Evolutionary conservation across 2,113 vertebrate genomes (phyloP).

Genomic region (Falco punctatus): DNA sequence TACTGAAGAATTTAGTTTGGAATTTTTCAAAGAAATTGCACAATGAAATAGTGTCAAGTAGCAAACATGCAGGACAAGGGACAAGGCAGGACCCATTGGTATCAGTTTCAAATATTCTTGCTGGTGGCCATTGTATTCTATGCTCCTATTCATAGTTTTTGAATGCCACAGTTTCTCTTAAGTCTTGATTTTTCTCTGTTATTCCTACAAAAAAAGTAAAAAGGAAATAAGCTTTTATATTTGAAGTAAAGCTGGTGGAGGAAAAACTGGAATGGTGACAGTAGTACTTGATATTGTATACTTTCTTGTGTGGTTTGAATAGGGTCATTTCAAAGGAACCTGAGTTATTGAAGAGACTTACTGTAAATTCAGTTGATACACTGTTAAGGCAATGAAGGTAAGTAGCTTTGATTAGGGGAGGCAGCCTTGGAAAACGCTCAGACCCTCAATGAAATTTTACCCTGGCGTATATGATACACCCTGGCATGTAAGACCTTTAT

Average conservation of each 20-base stretch:
- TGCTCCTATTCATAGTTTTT: neutral
- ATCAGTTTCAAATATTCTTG: neutral
- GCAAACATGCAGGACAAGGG: neutral
- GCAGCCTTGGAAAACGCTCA: neutral
- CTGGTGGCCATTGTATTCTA: neutral
- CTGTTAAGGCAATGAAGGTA: neutral
- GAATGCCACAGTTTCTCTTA: neutral
- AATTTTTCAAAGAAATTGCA: neutral
- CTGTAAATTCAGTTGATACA: neutral
- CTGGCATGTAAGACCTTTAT: neutral
- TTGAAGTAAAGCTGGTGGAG: neutral
- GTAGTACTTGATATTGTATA: neutral
- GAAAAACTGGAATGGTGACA: neutral
- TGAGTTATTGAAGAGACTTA: neutral
- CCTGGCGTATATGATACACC: neutral
- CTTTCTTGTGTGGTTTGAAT: neutral
- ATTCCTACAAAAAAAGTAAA: neutral
- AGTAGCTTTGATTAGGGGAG: neutral
- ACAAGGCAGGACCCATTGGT: neutral
- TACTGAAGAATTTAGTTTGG: neutral
- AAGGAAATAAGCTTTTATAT: neutral
- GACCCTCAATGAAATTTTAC: neutral
- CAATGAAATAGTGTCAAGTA: neutral
- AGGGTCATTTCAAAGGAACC: neutral
- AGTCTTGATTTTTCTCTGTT: neutral